Evolutionary conservation across 1,140 invertebrate species (phyloP).

Genomic region (Arctopsyche grandis): DNA sequence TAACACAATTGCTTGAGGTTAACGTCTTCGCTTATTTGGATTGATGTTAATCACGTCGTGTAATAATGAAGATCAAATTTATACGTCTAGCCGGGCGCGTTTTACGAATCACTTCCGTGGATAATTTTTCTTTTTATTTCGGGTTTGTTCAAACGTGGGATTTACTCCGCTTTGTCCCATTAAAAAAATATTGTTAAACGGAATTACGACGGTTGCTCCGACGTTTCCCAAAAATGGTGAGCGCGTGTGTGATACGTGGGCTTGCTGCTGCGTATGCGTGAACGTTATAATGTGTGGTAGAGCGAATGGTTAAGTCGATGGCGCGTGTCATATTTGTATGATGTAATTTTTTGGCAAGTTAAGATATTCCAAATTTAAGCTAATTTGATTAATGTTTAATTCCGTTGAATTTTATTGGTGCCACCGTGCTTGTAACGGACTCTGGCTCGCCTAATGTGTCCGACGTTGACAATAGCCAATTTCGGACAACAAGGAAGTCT

Average conservation of each 20-base stretch:
- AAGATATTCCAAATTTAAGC: too few relatives aligned
- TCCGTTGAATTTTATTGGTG: too few relatives aligned
- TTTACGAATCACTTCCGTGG: neutral
- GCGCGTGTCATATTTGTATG: too few relatives aligned
- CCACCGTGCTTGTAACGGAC: neutral
- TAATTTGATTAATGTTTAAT: too few relatives aligned
- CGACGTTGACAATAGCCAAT: conserved; percentile 11
- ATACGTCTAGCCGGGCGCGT: conserved; percentile 1
- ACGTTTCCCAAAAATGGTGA: conserved; percentile 15
- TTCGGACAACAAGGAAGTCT: neutral
- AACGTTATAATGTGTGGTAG: neutral
- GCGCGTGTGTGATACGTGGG: conserved; percentile 6
- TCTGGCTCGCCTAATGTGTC: neutral
- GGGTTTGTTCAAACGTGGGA: conserved; percentile 9
- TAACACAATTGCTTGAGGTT: conserved; percentile 15
- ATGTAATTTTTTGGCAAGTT: too few relatives aligned
- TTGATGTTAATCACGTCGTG: conserved; percentile 6
- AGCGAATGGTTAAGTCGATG: too few relatives aligned
- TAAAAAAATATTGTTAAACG: conserved; percentile 32
- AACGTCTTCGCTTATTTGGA: neutral
- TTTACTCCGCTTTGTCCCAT: conserved; percentile 11
- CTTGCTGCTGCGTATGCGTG: neutral
- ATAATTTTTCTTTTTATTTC: neutral
- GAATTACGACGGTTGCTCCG: neutral
- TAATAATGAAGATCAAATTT: conserved; percentile 8